Evolutionary conservation across 92 coral and sea anemone species (phyloP), one percentile per base, ranked within the genome.

Genomic region (Epizoanthus ramosus): DNA sequence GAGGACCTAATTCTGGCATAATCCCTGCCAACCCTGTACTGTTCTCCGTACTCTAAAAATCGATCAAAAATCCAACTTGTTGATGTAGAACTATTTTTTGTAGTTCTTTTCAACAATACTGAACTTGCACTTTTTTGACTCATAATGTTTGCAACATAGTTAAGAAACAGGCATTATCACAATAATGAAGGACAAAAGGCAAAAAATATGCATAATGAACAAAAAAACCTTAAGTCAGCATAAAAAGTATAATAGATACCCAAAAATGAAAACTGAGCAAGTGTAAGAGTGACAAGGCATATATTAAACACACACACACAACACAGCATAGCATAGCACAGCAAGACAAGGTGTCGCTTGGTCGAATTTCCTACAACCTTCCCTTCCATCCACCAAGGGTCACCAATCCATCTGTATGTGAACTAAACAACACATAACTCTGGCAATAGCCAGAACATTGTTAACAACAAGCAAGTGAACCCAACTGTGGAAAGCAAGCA

Each of bases 391-490:
- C 87, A 54, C 81, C 75, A 14, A 10, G 74, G 86, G 54, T 85
- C 73, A 33, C 66, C 80, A 81, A 39, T 74, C 83, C 88, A 85
- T 80, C 89, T 85, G 89, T 72, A 73, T 79, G 83, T 66, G 47
- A 87, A 87, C 91, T 87, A 70, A 86, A 89, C 81, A 89, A 86
- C 64, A 85, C 83, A 77, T 43, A 45, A 24, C 82, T 77, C 82
- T 77, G 82, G 82, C 82, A 77, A 61, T 15, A 77, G 82, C 82
- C 82, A 77, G 82, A 77, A 77, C 70, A 37, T 57, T 77, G 82
- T 77, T 77, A 77, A 77, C 66, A 77, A 77, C 82, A 77, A 77
- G 37, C 82, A 77, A 77, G 82, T 77, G 82, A 77, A 77, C 82
- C 82, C 39, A 77, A 77, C 82, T 77, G 82, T 77, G 82, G 53